Conservation (phyloP, 2,888 invertebrate species). For the Nomada fucata region DNA sequence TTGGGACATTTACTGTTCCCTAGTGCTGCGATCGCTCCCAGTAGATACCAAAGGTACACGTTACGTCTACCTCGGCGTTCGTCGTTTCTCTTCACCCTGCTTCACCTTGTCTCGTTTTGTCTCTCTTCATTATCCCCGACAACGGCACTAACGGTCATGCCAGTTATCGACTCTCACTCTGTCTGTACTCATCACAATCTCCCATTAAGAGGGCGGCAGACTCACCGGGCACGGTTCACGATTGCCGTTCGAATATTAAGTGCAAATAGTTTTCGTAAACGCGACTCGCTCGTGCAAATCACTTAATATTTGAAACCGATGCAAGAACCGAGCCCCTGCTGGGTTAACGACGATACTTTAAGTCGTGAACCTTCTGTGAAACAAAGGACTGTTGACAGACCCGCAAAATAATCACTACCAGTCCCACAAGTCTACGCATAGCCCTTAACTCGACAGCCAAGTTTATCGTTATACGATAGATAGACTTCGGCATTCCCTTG, state of each 20-base stretch:
- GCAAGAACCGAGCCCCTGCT: conserved; percentile 24
- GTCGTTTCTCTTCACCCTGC: conserved; percentile 34
- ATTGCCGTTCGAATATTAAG: not conserved
- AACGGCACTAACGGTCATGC: conserved; percentile 61
- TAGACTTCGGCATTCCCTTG: not conserved
- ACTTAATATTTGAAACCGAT: not conserved
- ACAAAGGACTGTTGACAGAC: no score
- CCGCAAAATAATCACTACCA: conserved; percentile 2
- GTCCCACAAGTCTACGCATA: not conserved
- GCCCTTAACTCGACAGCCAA: not conserved
- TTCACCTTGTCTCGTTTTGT: conserved; percentile 12
- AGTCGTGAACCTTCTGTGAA: no score
- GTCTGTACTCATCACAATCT: not conserved
- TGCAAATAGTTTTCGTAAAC: not conserved
- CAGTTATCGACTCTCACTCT: not conserved
- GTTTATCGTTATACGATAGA: conserved; percentile 10
- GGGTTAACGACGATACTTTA: not conserved
- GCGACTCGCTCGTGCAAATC: not conserved
- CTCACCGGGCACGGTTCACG: conserved; percentile 18
- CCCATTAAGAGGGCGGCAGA: not conserved
- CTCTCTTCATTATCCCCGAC: not conserved
- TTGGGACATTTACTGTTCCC: not conserved
- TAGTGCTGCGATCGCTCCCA: not conserved
- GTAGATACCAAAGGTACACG: conserved; percentile 21
- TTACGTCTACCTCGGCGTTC: conserved; percentile 22